Evolutionary conservation across 1,140 invertebrate species (phyloP), one percentile per base, ranked within the genome.

Genomic region (Penaeus indicus): DNA sequence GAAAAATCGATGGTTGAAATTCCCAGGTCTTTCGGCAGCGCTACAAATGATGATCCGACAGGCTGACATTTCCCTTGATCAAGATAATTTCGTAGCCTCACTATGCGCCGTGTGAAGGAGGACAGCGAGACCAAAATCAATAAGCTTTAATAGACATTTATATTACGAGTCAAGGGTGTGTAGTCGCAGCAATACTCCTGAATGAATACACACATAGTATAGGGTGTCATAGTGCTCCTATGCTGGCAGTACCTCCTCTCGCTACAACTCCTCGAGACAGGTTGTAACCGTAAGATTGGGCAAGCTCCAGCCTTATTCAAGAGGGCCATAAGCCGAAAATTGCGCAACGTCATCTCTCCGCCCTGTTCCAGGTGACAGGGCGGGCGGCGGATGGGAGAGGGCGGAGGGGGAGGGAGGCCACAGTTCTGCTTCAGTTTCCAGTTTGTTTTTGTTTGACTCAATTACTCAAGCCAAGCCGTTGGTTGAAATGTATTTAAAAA

Each of bases 221-320:
- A 38, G 72, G 54, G 54, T 54, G 10, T 75, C 18, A 38, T 10
- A 32, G n/a, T 27, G 63, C 85, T 32, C 18, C 85, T 80, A 86
- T 75, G 8, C 21, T 47, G 67, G 77, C 62, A 80, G 85, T 81
- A 86, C 85, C 85, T 86, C 85, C 54, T 27, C 78, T 64, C 78
- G 32, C 47, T 86, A 81, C 78, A 81, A 81, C 85, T 27, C n/a
- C 47, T 54, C 27, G 62, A 32, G 62, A 32, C 42, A 77, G 84
- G 69, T 77, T 85, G 67, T 69, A 25, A 32, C 62, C 42, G 8
- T 18, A 22, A n/a, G 25, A 69, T 16, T 63, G 22, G 21, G 83
- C 38, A 72, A 75, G 18, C 60, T 27, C n/a, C 22, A 62, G 42
- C 63, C 69, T 75, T 75, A 72, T 27, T 18, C 42, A 10, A 54